Percentiles rank a stretch among this genome's conserved stretches.
Conservation (phyloP, 2,113 vertebrate genomes). For the Desmodus rotundus region DNA sequence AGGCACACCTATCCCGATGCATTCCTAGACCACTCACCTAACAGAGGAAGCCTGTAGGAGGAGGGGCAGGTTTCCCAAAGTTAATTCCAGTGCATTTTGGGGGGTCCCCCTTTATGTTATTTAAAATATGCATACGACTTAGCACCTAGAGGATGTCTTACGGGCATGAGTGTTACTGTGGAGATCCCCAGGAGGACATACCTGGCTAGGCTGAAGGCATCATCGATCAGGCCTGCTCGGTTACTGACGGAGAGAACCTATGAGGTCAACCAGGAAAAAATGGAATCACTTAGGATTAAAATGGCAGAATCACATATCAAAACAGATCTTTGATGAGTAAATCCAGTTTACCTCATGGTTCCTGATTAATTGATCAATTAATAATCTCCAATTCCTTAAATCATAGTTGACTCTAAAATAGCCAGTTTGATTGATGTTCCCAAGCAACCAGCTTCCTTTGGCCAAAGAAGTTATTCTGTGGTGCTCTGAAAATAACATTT, state of each 20-base stretch:
- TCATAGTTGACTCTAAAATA: conserved; percentile 99
- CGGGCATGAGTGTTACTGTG: conserved; percentile 51
- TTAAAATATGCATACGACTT: conserved; percentile 33
- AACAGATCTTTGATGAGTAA: conserved; percentile 52
- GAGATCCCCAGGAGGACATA: conserved; percentile 81
- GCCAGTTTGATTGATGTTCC: conserved; percentile 97
- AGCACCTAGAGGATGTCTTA: conserved; percentile 45
- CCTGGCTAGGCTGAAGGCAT: conserved; percentile 97
- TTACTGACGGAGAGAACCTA: conserved; percentile 97
- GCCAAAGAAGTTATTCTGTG: conserved; percentile 87
- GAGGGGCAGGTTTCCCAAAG: no score
- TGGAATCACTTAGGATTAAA: conserved; percentile 70
- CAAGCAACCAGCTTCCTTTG: conserved; percentile 91
- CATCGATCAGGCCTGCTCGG: conserved; percentile 94
- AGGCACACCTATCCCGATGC: no score
- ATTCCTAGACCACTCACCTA: no score
- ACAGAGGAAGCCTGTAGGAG: no score
- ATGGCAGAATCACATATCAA: conserved; percentile 58
- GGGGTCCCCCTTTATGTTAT: not conserved
- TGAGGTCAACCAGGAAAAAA: conserved; percentile 63
- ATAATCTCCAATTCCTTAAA: conserved; percentile 94
- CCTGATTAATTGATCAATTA: conserved; percentile 92
- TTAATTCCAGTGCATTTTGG: no score
- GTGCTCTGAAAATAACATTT: conserved; percentile 83
- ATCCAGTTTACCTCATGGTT: conserved; percentile 87